A percentile compares a stretch with the other conserved stretches of the same genome.
These are phyloP conservation scores for Saxidomus purpurata DNA, from an alignment of 1,140 invertebrate species.

Conservation along the genomic window DNA sequence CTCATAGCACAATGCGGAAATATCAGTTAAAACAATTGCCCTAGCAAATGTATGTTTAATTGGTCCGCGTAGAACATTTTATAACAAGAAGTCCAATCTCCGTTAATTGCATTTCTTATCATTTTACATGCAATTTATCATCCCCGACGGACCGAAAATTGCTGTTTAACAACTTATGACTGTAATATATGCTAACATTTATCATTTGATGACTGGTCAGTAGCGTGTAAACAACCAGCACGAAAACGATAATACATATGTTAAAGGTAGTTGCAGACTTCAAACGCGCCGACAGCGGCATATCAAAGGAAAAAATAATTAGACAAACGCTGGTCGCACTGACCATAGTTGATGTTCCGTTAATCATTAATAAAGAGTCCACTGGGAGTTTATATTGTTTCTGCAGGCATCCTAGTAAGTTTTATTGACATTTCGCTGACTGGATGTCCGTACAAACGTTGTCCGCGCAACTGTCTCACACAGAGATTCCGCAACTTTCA, in stretches of 20 bases:
- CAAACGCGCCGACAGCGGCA: conserved; percentile 9
- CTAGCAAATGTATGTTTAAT: not conserved
- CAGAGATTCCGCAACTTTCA: no score
- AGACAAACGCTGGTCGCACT: conserved; percentile 4
- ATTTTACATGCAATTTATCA: conserved; percentile 26
- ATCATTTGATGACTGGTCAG: conserved; percentile 34
- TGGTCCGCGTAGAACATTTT: not conserved
- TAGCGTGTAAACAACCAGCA: conserved; percentile 22
- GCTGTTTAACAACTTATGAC: not conserved
- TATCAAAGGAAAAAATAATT: conserved; percentile 17
- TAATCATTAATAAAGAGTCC: conserved; percentile 11
- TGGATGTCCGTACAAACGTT: no score
- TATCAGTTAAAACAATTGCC: not conserved
- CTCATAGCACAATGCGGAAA: no score
- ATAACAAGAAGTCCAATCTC: not conserved
- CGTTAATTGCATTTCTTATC: not conserved
- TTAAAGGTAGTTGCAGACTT: not conserved
- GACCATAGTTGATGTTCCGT: conserved; percentile 19
- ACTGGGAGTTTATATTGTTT: not conserved
- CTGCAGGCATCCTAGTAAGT: not conserved
- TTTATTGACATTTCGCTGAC: no score
- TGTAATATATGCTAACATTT: conserved; percentile 23
- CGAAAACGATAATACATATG: conserved; percentile 9
- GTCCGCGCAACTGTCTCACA: no score
- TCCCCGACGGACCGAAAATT: not conserved